These are phyloP conservation scores for Pterois miles DNA, from an alignment of 2,797 vertebrate genomes.

Conservation along the genomic window DNA sequence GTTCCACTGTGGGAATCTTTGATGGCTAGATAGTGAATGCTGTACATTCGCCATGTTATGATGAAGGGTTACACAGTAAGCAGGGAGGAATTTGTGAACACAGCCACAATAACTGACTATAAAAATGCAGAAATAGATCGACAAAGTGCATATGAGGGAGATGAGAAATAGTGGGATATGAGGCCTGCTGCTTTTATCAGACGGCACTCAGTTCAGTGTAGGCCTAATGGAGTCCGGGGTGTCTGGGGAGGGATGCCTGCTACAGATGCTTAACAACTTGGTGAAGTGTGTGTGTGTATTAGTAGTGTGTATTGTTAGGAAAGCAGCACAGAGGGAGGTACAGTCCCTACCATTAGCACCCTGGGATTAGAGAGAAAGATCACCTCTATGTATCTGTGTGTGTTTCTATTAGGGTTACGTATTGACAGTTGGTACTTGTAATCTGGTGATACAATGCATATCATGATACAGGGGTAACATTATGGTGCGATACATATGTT, in stretches of 20 bases:
- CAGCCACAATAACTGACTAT: background rate
- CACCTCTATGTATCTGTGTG: background rate
- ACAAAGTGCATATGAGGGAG: slow-evolving; percentile 2
- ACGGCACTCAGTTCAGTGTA: slow-evolving; percentile 5
- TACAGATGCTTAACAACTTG: slow-evolving; percentile 9
- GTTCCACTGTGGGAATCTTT: background rate
- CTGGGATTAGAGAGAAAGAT: background rate
- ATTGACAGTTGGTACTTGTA: too few relatives aligned
- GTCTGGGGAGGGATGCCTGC: slow-evolving; percentile 32
- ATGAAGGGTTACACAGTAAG: background rate
- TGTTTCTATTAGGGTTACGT: background rate
- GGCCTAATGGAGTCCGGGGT: slow-evolving; percentile 40
- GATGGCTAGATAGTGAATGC: background rate
- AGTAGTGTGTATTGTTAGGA: background rate
- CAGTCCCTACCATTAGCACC: background rate
- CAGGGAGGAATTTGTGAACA: background rate
- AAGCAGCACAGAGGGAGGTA: slow-evolving; percentile 17
- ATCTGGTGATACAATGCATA: too few relatives aligned
- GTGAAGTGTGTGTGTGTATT: background rate
- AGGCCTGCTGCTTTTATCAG: slow-evolving; percentile 54
- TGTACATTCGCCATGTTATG: background rate
- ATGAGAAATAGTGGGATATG: background rate
- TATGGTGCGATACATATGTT: too few relatives aligned
- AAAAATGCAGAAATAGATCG: slow-evolving; percentile 13
- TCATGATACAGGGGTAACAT: too few relatives aligned